A percentile compares a stretch with the other conserved stretches of the same genome.
Conservation (phyloP, 2,797 vertebrate species). For the Cirrhinus molitorella region DNA sequence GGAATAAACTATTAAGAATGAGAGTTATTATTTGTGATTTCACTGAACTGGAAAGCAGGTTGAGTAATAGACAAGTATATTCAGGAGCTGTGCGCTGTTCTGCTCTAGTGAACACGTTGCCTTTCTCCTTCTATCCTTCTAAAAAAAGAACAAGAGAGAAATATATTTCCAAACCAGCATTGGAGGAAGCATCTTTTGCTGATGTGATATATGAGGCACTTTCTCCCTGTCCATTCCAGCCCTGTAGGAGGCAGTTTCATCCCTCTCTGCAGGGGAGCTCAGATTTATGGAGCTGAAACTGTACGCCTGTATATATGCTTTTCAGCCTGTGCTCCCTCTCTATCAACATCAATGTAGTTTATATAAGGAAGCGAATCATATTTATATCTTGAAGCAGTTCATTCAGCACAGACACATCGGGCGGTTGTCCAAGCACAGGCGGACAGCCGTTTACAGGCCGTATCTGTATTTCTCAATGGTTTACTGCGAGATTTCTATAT, state of each 20-base stretch:
- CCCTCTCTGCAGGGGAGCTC: slow-evolving; percentile 73
- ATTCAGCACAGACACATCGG: slow-evolving; percentile 15
- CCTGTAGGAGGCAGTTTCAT: slow-evolving; percentile 77
- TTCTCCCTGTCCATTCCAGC: slow-evolving; percentile 71
- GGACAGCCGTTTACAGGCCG: not conserved
- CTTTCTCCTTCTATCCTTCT: not conserved
- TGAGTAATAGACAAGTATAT: not conserved
- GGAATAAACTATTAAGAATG: not conserved
- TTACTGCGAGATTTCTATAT: slow-evolving; percentile 17
- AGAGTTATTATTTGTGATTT: slow-evolving; percentile 9
- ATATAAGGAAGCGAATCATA: slow-evolving; percentile 47
- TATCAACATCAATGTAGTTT: slow-evolving; percentile 51
- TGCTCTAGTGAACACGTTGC: slow-evolving; percentile 10
- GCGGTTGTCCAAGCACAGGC: slow-evolving; percentile 11
- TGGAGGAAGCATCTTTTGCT: slow-evolving; percentile 64
- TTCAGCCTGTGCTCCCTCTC: slow-evolving; percentile 53
- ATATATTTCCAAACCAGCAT: slow-evolving; percentile 63
- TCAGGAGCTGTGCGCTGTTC: not conserved
- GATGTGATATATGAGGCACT: slow-evolving; percentile 76
- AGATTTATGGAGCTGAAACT: slow-evolving; percentile 80
- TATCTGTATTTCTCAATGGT: slow-evolving; percentile 29
- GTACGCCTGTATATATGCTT: slow-evolving; percentile 70
- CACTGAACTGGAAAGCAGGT: not conserved
- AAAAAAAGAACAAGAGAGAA: slow-evolving; percentile 42
- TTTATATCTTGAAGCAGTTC: slow-evolving; percentile 38